A percentile compares a stretch with the other conserved stretches of the same genome.
phyloP scores from a whole-genome alignment of 2,888 invertebrate genomes.

The Holacanthella duospinosa region DNA sequence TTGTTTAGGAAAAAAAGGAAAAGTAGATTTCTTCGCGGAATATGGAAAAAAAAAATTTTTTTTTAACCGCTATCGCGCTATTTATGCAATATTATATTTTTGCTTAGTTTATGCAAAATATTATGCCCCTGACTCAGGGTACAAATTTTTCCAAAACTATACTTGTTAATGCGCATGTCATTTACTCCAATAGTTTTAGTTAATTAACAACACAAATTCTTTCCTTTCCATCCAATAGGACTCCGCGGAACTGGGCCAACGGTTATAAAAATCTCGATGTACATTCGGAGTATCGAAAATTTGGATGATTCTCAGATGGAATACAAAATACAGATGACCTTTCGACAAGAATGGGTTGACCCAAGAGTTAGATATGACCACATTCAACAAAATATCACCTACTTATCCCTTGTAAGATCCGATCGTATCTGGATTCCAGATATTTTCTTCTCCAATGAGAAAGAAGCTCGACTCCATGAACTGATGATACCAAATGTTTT shows the following conservation, averaged over 20 bases:
- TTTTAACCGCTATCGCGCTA: too few species aligned
- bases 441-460: constrained; percentile 33
- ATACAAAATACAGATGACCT: constrained; percentile 25
- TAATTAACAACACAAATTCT: not conserved
- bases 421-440: constrained; percentile 30
- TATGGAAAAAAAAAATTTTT: too few species aligned
- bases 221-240: constrained; percentile 42
- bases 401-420: constrained; percentile 15
- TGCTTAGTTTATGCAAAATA: too few species aligned
- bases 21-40: too few species aligned
- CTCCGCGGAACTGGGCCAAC: constrained; percentile 44
- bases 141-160: too few species aligned
- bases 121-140: too few species aligned
- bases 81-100: too few species aligned
- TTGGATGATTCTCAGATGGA: constrained; percentile 31
- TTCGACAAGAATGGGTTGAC: constrained; percentile 32
- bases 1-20: too few species aligned
- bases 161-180: not conserved
- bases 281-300: constrained; percentile 22
- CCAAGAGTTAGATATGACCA: constrained; percentile 16
- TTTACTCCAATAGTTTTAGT: not conserved
- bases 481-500: constrained; percentile 29
- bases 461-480: constrained; percentile 23
- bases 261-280: constrained; percentile 15
- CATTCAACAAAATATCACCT: constrained; percentile 20